These are phyloP conservation scores for Cryptomyrus ogoouensis DNA, from an alignment of 2,113 vertebrate species.

Conservation along the genomic window DNA sequence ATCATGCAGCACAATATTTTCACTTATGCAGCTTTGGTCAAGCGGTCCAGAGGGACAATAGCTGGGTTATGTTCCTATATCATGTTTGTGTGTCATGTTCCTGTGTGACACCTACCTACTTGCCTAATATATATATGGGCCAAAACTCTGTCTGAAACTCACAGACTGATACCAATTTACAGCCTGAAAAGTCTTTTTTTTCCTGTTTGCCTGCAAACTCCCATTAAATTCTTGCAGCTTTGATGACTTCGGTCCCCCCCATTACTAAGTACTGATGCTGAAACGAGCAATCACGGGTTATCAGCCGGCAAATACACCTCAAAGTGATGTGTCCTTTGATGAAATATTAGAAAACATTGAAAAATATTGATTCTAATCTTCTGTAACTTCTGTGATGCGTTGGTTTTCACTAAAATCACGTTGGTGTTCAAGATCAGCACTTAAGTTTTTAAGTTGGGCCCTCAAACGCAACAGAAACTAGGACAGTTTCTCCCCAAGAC, in stretches of 20 bases:
- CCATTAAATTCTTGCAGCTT: neutral
- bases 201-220: neutral
- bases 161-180: neutral
- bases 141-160: neutral
- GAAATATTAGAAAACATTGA: neutral
- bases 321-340: slow-evolving; percentile 1
- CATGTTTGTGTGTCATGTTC: neutral
- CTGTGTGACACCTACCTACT: neutral
- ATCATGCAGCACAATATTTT: neutral
- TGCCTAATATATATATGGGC: neutral
- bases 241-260: neutral
- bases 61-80: neutral
- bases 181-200: neutral
- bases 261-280: neutral
- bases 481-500: slow-evolving; percentile 15
- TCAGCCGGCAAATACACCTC: neutral
- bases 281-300: neutral
- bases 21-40: neutral
- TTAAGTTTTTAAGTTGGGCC: neutral
- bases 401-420: slow-evolving; percentile 11
- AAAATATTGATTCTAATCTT: neutral
- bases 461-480: neutral
- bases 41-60: neutral
- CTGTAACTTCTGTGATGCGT: neutral
- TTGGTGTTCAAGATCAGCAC: slow-evolving; percentile 13